These are phyloP conservation scores for Macrosiphum euphorbiae DNA, from an alignment of 2,888 invertebrate genomes.

Conservation along the genomic window DNA sequence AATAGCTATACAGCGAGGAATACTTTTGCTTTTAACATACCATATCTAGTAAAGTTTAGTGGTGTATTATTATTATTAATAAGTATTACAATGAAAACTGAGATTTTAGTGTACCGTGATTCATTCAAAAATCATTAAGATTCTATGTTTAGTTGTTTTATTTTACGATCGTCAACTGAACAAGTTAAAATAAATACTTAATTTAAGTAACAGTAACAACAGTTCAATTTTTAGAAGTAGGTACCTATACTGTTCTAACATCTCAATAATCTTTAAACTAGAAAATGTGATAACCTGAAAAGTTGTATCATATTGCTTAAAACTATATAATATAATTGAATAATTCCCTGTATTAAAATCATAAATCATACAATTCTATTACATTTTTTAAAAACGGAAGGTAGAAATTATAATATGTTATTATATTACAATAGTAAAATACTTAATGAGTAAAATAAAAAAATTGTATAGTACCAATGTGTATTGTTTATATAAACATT, in stretches of 20 bases:
- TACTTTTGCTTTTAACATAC: not conserved
- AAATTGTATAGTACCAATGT: not conserved
- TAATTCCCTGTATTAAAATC: not conserved
- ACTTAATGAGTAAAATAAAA: not conserved
- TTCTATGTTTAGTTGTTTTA: not conserved
- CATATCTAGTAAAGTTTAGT: not conserved
- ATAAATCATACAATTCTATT: not conserved
- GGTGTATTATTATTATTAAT: not conserved
- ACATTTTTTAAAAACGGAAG: not conserved
- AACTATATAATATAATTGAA: not conserved
- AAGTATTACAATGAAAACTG: not conserved
- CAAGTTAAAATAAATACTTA: not conserved
- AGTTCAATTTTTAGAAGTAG: not conserved
- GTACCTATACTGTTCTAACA: not conserved
- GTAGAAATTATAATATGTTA: not conserved
- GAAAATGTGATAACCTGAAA: not conserved
- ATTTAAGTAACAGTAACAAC: not conserved
- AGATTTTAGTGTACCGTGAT: not conserved
- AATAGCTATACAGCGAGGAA: not conserved
- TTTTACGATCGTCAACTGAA: not conserved
- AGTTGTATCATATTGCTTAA: not conserved
- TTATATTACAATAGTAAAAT: not conserved
- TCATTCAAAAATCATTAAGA: not conserved
- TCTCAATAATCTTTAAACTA: not conserved
- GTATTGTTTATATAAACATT: not conserved